Conservation (phyloP, 2,797 vertebrate genomes). For the Syngnathus acus region DNA sequence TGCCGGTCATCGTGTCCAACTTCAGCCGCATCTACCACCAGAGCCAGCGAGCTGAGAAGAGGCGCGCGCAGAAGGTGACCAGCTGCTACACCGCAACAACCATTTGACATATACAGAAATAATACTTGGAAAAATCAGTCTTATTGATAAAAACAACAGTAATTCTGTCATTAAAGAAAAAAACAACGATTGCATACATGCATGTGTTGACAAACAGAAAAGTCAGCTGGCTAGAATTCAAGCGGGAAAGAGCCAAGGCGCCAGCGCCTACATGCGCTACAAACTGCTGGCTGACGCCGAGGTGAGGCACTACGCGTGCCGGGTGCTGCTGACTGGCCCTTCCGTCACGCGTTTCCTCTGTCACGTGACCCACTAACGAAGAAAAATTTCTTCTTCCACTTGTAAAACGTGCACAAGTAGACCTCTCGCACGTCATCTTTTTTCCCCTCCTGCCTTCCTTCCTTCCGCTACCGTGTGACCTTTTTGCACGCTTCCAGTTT, state of each 20-base stretch:
- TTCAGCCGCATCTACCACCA: constrained; percentile 98
- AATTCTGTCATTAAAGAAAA: background rate
- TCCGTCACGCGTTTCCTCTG: background rate
- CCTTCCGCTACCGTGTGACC: background rate
- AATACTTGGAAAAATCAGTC: too few relatives aligned
- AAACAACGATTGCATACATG: constrained; percentile 9
- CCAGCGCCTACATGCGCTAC: constrained; percentile 86
- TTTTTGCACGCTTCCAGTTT: too few relatives aligned
- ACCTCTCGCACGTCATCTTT: background rate
- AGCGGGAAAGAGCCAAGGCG: constrained; percentile 78
- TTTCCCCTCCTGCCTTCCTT: background rate
- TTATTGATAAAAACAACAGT: too few relatives aligned
- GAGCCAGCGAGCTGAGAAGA: constrained; percentile 91
- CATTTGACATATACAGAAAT: background rate
- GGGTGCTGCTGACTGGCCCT: background rate
- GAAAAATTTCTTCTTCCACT: background rate
- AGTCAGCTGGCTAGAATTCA: constrained; percentile 82
- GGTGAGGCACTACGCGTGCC: constrained; percentile 58
- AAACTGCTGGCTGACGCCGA: constrained; percentile 77
- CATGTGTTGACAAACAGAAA: constrained; percentile 76
- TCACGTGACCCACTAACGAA: background rate
- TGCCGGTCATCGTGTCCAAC: constrained; percentile 95
- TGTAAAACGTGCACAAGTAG: background rate
- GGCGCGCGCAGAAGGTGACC: constrained; percentile 85
- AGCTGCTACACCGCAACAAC: too few relatives aligned